Evolutionary conservation across 2,888 invertebrate species (phyloP), one percentile per base, ranked within the genome.

Genomic region (Panzeria rudis): DNA sequence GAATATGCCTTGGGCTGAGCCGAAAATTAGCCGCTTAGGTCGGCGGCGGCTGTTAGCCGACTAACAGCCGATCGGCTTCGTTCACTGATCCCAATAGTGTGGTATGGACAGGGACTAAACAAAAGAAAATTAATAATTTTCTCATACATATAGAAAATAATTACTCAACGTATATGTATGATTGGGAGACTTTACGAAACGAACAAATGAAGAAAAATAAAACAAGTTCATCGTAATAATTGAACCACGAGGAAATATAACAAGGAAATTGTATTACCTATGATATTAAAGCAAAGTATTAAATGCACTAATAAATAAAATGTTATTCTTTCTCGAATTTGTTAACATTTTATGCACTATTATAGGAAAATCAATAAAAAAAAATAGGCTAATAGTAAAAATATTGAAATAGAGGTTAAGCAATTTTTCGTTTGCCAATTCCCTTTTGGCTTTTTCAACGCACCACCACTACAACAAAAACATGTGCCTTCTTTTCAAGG

Each of bases 391-490:
- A 41, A 62, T 41, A 15, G 50, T n/a, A 52, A 15, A 35, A 15
- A 61, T 69, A 75, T 66, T 56, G n/a, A 78, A 78, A 78, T 85
- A 44, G 82, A 85, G 85, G 82, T 85, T 85, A 85, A 85, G 69
- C 69, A 75, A 82, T 73, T 76, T 80, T 52, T 80, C 61, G 72
- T 81, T 85, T 71, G 85, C 62, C 85, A 78, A 69, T 82, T 75
- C 73, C 73, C 69, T 78, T 80, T 73, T 62, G 61, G 38, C 17
- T 35, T 59, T 35, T 71, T 62, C 62, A 54, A 69, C 59, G 69
- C 81, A 84, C 82, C 82, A 85, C 76, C 52, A 78, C 82, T 85
- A 85, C 85, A 85, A 85, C 85, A 85, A 85, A 75, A 85, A 85
- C 78, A 84, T 73, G 75, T 82, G 78, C 71, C 85, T 83, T 72